Base-by-base conservation (phyloP, 2,888 invertebrate species). In the Temnothorax rugatulus region DNA sequence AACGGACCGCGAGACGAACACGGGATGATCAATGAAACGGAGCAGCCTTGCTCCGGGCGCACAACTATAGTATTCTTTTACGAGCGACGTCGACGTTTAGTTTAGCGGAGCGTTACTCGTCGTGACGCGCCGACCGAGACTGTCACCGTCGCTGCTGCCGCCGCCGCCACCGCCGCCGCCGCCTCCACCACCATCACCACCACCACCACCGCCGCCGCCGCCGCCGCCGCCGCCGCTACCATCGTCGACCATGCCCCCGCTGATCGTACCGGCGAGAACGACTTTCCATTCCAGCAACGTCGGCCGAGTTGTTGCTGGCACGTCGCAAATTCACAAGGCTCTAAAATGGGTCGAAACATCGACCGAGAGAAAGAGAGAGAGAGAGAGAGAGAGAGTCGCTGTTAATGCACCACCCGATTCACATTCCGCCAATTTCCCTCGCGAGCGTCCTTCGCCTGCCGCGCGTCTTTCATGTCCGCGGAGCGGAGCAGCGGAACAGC, bases 61-160 rank as follows among this genome's bases (percentile, higher is more conserved):
- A 21, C 69, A 57, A 79, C 34, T 69, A 25, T 69, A 41, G 38
- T 25, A 44, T 21, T 69, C 41, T 15, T 41, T 25, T 44, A 18
- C 21, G 47, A 57, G 57, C 71, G 44, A 79, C 44, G 68, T 77
- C 54, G 5, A 29, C 44, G 44, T 44, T 44, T 11, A 44, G 11
- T 11, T 68, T 44, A 52, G 18, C 47, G 34, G 34, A 18, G 34
- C 71, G 34, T 77, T 7, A 9, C 18, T 64, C 64, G 50, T 18
- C 52, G 38, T 66, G 64, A 79, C 79, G 71, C 71, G 79, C 57
- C 79, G 71, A 79, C 71, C 71, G 47, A 79, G 79, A 79, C 79
- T 79, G 69, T 44, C 25, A 11, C 54, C 54, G 29, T 44, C 34
- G 13, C 54, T n/a, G 9, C n/a, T 29, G 29, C 38, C 15, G 1